Base-by-base conservation (phyloP, 2,113 vertebrate species). In the Calidris pygmaea region DNA sequence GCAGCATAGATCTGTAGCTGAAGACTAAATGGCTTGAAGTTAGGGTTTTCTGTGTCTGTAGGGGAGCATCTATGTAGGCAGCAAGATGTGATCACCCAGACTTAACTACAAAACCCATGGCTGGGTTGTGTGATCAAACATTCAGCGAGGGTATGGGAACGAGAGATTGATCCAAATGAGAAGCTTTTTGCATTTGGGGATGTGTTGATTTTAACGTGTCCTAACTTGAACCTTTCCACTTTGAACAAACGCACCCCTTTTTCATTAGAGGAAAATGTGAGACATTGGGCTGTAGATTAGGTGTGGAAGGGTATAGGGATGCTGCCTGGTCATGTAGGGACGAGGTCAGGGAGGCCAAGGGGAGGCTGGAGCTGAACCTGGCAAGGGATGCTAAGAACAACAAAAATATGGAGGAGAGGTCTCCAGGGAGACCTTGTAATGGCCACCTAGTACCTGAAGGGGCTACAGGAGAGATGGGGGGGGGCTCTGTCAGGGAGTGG, bases 71-170 rank as follows among this genome's bases (percentile, higher is more conserved):
- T 27, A 13, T 22, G 30, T 12, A 12, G 29, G 63, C 68, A 76
- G 37, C 41, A 67, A 76, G 47, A 22, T 48, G 41, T 1, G 5
- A 1, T 56, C 39, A 65, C 34, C 6, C 18, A 67, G 68, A 12
- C 15, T 32, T 43, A 48, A 24, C 6, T 21, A 12, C 10, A 30
- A 30, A 67, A 84, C 1, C 1, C 21, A 2, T 1, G 14, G 2
- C 9, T 62, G 47, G 23, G 9, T n/a, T 76, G 34, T 23, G 41
- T n/a, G 27, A 58, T 52, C 45, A 45, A 16, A 24, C 12, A 5
- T 26, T 86, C 47, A 34, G 27, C 20, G 29, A 17, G 47, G 29
- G 15, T 6, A 8, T 8, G 15, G 60, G 26, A 56, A 47, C 41
- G 41, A 37, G 43, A 7, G 12, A 9, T 45, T n/a, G 35, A 7